Evolutionary conservation across 2,888 invertebrate genomes (phyloP).

Genomic region (Ornithoptera priamus): DNA sequence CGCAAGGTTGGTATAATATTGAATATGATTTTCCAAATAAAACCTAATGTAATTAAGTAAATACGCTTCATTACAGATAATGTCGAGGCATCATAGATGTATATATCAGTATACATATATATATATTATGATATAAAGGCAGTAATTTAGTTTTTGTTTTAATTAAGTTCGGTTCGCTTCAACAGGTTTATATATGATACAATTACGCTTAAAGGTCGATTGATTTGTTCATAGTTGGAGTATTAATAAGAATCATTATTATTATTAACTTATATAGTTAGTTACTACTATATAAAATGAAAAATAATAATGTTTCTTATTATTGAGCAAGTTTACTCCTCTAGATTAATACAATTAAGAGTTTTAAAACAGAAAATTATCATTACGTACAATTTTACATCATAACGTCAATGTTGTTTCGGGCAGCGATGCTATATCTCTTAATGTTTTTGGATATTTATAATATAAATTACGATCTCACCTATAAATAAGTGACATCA

Average conservation of each 20-base stretch:
- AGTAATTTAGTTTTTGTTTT: constrained; percentile 2
- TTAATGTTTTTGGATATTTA: too few relatives aligned
- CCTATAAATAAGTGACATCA: too few relatives aligned
- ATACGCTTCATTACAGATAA: constrained; percentile 45
- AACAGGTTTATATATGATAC: neutral
- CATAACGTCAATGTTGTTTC: too few relatives aligned
- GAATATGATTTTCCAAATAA: constrained; percentile 39
- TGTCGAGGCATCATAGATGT: constrained; percentile 2
- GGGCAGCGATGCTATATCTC: too few relatives aligned
- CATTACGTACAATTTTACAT: too few relatives aligned
- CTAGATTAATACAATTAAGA: too few relatives aligned
- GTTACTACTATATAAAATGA: too few relatives aligned
- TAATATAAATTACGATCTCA: too few relatives aligned
- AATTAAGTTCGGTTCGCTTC: neutral
- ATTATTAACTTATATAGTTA: neutral
- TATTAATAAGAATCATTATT: neutral
- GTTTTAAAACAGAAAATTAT: too few relatives aligned
- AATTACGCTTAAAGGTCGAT: neutral
- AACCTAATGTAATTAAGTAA: constrained; percentile 46
- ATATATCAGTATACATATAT: neutral
- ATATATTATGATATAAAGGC: neutral
- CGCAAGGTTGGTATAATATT: constrained; percentile 40
- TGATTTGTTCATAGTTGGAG: neutral
- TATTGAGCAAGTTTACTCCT: neutral
- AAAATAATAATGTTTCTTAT: too few relatives aligned